phyloP scores from a whole-genome alignment of 2,113 vertebrate species.

The Apaloderma vittatum region DNA sequence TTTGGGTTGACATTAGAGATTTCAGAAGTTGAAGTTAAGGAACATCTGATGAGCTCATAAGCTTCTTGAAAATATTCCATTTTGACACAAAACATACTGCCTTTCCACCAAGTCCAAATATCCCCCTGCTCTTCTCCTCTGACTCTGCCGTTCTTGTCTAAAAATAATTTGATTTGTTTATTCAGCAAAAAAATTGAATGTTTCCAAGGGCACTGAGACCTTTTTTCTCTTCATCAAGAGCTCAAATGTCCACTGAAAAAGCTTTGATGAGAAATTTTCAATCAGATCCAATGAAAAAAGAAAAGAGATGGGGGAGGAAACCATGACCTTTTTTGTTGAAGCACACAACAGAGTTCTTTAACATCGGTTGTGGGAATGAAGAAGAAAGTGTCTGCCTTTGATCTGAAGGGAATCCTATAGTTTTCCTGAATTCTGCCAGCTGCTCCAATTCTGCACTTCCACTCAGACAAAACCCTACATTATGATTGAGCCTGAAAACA shows the following conservation, averaged over 20 bases:
- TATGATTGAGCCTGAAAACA: conserved; percentile 21
- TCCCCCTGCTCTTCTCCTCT: neutral
- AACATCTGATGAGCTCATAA: neutral
- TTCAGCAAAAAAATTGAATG: conserved; percentile 40
- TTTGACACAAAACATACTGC: conserved; percentile 18
- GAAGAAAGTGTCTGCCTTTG: conserved; percentile 40
- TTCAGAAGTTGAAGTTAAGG: neutral
- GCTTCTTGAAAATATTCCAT: neutral
- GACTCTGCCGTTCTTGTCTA: neutral
- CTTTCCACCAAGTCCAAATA: neutral
- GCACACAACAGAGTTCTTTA: neutral
- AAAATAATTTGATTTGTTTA: conserved; percentile 59
- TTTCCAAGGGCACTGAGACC: conserved; percentile 14
- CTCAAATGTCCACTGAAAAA: conserved; percentile 24
- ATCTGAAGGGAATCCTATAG: conserved; percentile 40
- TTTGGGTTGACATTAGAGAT: neutral
- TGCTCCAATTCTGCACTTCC: conserved; percentile 28
- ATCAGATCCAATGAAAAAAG: conserved; percentile 20
- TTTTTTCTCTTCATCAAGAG: conserved; percentile 22
- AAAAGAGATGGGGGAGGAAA: conserved; percentile 5
- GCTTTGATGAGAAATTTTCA: conserved; percentile 54
- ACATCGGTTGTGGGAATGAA: neutral
- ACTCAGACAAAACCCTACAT: conserved; percentile 49
- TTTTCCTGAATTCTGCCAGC: conserved; percentile 53
- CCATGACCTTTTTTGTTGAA: neutral